Evolutionary conservation across 2,113 vertebrate genomes (phyloP), one percentile per base, ranked within the genome.

Genomic region (Rhineura floridana): DNA sequence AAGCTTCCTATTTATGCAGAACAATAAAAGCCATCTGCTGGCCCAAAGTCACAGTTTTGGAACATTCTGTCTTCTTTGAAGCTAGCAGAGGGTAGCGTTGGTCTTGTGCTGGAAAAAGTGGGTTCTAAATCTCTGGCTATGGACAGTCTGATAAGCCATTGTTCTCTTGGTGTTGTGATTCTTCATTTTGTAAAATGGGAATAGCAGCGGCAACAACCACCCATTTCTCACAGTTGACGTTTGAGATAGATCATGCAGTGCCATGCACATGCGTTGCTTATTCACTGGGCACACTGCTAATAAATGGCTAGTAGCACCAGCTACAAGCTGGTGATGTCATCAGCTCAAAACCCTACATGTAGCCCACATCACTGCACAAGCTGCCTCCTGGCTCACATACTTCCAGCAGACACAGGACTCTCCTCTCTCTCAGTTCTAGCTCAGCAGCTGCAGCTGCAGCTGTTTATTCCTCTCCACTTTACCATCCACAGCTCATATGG

Each of bases 1-100:
- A 88, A 48, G 44, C 87, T 95, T 95, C 93, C 93, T 93, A 90
- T 95, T 94, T 91, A 84, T 93, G 90, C 88, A 76, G 89, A 92
- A 90, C 79, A 86, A 77, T 11, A 87, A 89, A 90, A 89, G 87
- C 0, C 2, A 84, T 55, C 87, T 52, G 69, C 63, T 91, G 83
- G 79, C 79, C 15, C 84, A 52, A 86, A 93, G 39, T 79, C 84
- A 81, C 83, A 30, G 89, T 92, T 93, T 88, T 83, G 84, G 79
- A 89, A 67, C 72, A 85, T 90, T 83, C 84, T 12, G 4, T 55
- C 33, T 91, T 79, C 87, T 91, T 93, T 91, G 73, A 46, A 65
- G 59, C 30, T 77, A n/a, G 33, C 3, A 6, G 5, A 33, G 5
- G 19, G 52, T n/a, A 21, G 4, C 17, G 13, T 59, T 44, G 23